A percentile compares a stretch with the other conserved stretches of the same genome.
phyloP scores from a whole-genome alignment of 2,113 vertebrate species.

The Tachuris rubrigastra region DNA sequence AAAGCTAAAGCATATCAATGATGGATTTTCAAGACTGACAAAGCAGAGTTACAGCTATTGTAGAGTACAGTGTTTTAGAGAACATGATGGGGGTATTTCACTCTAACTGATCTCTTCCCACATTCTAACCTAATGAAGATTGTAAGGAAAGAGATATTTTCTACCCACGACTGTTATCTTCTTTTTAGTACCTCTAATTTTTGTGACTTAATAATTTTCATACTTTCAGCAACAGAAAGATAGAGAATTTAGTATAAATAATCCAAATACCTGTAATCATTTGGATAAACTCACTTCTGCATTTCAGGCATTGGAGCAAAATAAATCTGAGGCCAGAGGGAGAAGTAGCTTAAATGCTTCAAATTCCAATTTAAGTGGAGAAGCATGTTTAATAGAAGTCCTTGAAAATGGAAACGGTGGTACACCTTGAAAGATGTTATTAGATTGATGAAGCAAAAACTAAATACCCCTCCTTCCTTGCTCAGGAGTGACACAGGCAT shows the following conservation, averaged over 20 bases:
- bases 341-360: not conserved
- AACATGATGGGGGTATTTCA: not conserved
- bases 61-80: not conserved
- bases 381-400: not conserved
- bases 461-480: not conserved
- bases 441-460: not conserved
- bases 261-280: not conserved
- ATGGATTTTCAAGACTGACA: not conserved
- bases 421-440: not conserved
- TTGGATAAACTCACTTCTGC: not conserved
- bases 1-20: not conserved
- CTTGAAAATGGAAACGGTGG: not conserved
- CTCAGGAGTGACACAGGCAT: not conserved
- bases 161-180: not conserved
- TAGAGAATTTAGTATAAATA: not conserved
- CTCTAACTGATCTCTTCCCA: not conserved
- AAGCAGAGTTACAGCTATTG: not conserved
- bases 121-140: not conserved
- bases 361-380: not conserved
- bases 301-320: not conserved
- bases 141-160: not conserved
- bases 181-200: not conserved
- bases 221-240: not conserved
- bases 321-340: not conserved
- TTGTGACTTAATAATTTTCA: not conserved